Base-by-base conservation (phyloP, 2,113 vertebrate species). In the Myocastor coypus region DNA sequence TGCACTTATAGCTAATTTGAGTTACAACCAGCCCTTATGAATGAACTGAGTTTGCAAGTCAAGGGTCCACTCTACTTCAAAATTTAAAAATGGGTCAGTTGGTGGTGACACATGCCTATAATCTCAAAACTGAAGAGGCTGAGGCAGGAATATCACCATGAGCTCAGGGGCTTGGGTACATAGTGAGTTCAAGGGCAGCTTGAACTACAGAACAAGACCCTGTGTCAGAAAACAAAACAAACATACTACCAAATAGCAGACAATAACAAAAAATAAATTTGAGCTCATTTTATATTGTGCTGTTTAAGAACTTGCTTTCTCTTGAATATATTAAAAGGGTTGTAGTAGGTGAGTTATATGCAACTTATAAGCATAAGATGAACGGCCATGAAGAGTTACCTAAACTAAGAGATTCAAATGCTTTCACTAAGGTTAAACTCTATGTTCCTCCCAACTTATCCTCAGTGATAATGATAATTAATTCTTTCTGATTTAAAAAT, bases 251-350 rank as follows among this genome's bases (percentile, higher is more conserved):
- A 77, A 46, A 46, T 11, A 75, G 28, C 42, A 75, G 42, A 37
- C 3, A 1, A 2, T 2, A 13, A 26, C 11, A 42, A 26, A 17
- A 75, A 42, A 42, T 4, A 77, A 46, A 46, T 77, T 46, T 77
- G 46, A 77, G 46, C 46, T 77, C 24, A 46, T 42, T 87, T 90
- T 42, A 59, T 59, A 37, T 64, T 17, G 80, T 30, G 20, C 7
- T 87, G 7, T 73, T 85, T 95, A 46, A 83, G 88, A 64, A 80
- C 37, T 92, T 57, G 11, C 42, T 52, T 94, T 82, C 50, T 42
- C 40, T 40, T 71, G 87, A 96, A 87, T 7, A 69, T 10, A 78
- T 61, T 61, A 92, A 96, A 83, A 30, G 19, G 77, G 24, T 89
- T n/a, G n/a, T n/a, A n/a, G 1, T 40, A 94, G 28, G 73, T 82